phyloP scores from a whole-genome alignment of 2,797 vertebrate species.

The Valencia hispanica region DNA sequence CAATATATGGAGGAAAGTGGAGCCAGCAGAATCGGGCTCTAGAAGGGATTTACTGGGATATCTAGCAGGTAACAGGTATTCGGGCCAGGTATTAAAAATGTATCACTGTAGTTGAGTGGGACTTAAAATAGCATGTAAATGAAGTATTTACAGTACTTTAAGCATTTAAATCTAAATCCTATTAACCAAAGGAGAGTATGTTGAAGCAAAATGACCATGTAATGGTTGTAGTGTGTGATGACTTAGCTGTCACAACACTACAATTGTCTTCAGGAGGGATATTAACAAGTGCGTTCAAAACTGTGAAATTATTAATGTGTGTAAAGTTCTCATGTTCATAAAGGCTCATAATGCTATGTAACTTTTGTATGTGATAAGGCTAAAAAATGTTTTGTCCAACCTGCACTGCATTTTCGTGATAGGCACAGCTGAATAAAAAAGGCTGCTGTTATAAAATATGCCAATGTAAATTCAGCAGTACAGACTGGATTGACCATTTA shows the following conservation, averaged over 20 bases:
- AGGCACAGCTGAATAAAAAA: constrained; percentile 20
- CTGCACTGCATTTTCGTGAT: constrained; percentile 38
- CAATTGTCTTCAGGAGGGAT: constrained; percentile 13
- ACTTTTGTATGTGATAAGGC: constrained; percentile 20
- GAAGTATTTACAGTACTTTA: constrained; percentile 54
- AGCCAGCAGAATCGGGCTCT: constrained; percentile 41
- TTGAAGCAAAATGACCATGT: not conserved
- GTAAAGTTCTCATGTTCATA: constrained; percentile 44
- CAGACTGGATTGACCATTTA: not conserved
- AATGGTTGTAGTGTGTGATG: constrained; percentile 14
- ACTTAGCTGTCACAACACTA: constrained; percentile 14
- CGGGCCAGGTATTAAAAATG: constrained; percentile 61
- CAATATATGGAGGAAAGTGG: constrained; percentile 43
- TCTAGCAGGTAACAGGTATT: constrained; percentile 64
- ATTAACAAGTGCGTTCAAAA: constrained; percentile 39
- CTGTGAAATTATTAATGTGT: constrained; percentile 40
- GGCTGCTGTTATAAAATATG: not conserved
- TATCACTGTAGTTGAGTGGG: constrained; percentile 49
- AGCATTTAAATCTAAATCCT: constrained; percentile 47
- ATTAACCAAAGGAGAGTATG: constrained; percentile 23
- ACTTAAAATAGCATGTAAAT: constrained; percentile 47
- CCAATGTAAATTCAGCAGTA: not conserved
- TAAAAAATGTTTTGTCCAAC: constrained; percentile 53
- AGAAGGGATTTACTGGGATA: constrained; percentile 45
- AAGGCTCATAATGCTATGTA: constrained; percentile 55